Conservation (phyloP, 2,113 vertebrate species). For the Taxidea taxus region DNA sequence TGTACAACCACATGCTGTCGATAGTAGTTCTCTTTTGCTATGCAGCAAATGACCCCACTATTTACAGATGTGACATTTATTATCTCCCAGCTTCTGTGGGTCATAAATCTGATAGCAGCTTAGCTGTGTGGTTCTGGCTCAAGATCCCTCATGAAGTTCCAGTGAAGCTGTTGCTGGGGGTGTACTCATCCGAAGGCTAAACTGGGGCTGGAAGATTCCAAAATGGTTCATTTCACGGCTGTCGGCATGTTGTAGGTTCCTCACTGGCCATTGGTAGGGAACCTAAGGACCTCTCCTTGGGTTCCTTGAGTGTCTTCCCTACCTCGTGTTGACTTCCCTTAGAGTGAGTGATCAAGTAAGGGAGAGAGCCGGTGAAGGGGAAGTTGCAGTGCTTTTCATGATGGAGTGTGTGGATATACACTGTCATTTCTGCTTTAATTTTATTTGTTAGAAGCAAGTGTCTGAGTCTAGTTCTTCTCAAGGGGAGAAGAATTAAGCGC, state of each 20-base stretch:
- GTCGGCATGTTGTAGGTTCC: background rate
- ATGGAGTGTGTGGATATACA: background rate
- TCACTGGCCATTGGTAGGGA: background rate
- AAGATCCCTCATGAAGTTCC: background rate
- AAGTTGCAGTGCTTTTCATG: background rate
- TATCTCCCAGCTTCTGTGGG: background rate
- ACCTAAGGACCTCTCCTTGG: background rate
- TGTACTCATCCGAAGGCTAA: background rate
- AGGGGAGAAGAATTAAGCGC: background rate
- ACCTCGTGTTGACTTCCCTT: background rate
- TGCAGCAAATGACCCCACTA: background rate
- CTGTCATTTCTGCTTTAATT: background rate
- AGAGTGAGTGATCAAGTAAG: background rate
- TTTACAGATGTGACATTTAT: background rate
- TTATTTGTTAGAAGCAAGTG: background rate
- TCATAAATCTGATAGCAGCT: background rate
- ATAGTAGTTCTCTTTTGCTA: background rate
- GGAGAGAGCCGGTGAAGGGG: background rate
- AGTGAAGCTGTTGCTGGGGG: background rate
- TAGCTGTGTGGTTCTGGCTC: background rate
- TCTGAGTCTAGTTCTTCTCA: background rate
- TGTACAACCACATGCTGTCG: background rate
- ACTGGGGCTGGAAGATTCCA: background rate
- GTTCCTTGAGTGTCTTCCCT: background rate
- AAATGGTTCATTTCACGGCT: background rate